Evolutionary conservation across 2,797 vertebrate species (phyloP).

Genomic region (Lycodopsis pacificus): DNA sequence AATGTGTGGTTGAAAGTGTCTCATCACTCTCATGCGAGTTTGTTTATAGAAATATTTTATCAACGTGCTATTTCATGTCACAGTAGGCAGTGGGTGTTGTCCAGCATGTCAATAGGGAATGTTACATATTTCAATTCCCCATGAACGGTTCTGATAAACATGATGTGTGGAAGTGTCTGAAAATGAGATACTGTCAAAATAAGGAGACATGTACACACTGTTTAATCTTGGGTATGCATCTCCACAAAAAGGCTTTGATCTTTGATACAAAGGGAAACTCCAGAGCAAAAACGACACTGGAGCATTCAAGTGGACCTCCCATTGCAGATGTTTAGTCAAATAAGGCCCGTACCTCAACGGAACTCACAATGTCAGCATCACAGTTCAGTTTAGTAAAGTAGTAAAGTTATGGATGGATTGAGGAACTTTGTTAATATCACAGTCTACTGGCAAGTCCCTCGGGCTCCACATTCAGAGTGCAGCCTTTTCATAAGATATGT

Average conservation of each 20-base stretch:
- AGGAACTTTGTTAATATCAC: slow-evolving; percentile 9
- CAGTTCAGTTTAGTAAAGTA: neutral
- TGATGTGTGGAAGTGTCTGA: neutral
- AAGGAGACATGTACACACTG: neutral
- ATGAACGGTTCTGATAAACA: neutral
- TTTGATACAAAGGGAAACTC: neutral
- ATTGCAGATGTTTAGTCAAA: slow-evolving; percentile 8
- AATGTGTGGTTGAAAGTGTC: neutral
- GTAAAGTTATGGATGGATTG: neutral
- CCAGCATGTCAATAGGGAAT: neutral
- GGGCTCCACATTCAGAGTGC: slow-evolving; percentile 47
- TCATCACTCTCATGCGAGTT: neutral
- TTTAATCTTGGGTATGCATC: neutral
- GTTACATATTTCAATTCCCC: neutral
- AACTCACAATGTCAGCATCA: neutral
- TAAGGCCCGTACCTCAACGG: neutral
- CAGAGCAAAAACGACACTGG: slow-evolving; percentile 2
- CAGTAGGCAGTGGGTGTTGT: neutral
- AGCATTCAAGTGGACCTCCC: slow-evolving; percentile 13
- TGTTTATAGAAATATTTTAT: slow-evolving; percentile 1
- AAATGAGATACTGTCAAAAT: slow-evolving; percentile 3
- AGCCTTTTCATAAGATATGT: slow-evolving; percentile 69
- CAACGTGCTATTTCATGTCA: neutral
- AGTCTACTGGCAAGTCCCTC: slow-evolving; percentile 35
- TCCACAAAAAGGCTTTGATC: slow-evolving; percentile 9